A percentile compares a stretch with the other conserved stretches of the same genome.
Evolutionary conservation across 2,888 invertebrate species (phyloP).

Genomic region (Drosophila prolongata): DNA sequence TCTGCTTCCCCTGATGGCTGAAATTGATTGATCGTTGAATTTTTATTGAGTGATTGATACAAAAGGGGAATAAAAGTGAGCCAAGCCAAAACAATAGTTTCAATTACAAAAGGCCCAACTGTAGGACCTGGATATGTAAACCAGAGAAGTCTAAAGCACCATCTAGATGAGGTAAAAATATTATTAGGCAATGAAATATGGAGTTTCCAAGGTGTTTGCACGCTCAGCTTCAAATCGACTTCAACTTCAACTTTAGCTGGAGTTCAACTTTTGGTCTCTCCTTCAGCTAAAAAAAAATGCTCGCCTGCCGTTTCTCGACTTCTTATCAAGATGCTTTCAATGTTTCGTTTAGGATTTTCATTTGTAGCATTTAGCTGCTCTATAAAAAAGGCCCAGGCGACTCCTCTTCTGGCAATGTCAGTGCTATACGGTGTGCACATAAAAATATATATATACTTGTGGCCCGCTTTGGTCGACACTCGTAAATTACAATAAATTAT

Average conservation of each 20-base stretch:
- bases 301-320: constrained; percentile 42
- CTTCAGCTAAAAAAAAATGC: constrained; percentile 11
- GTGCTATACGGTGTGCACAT: constrained; percentile 45
- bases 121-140: constrained; percentile 15
- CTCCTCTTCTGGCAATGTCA: constrained; percentile 62
- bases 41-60: constrained; percentile 82
- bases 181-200: constrained; percentile 73
- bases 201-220: constrained; percentile 74
- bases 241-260: constrained; percentile 12
- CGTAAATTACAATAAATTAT: constrained; percentile 81
- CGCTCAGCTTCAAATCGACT: constrained; percentile 49
- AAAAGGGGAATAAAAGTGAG: constrained; percentile 55
- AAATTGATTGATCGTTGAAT: constrained; percentile 80
- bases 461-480: constrained; percentile 70
- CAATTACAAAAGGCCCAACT: constrained; percentile 62
- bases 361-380: constrained; percentile 77
- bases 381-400: constrained; percentile 53
- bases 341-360: constrained; percentile 80
- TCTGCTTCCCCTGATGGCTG: constrained; percentile 51
- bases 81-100: constrained; percentile 72
- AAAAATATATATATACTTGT: constrained; percentile 22
- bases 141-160: constrained; percentile 14
- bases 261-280: constrained; percentile 17
- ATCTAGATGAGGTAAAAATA: constrained; percentile 52
- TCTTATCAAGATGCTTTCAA: constrained; percentile 79